phyloP scores from a whole-genome alignment of 2,888 invertebrate genomes.

The Agonum fuliginosum region DNA sequence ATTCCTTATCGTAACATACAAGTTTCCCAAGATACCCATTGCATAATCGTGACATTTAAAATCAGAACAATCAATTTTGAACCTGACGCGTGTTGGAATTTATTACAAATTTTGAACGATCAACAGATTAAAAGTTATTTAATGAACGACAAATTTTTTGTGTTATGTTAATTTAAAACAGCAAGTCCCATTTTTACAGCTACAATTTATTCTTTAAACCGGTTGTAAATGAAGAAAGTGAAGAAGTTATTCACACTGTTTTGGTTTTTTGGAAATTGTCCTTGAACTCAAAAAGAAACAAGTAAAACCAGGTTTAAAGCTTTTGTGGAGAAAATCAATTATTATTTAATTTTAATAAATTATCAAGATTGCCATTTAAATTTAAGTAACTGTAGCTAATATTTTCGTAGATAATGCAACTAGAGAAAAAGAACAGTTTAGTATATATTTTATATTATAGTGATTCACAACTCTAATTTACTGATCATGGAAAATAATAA shows the following conservation, averaged over 20 bases:
- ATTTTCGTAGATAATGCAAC: too few species aligned
- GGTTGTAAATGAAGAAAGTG: constrained; percentile 20
- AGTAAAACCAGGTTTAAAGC: constrained; percentile 8
- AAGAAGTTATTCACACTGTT: constrained; percentile 16
- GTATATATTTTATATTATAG: too few species aligned
- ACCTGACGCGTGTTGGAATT: too few species aligned
- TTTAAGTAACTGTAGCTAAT: too few species aligned
- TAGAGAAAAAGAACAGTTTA: too few species aligned
- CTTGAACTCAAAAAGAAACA: constrained; percentile 22
- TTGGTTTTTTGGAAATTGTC: background rate
- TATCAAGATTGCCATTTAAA: too few species aligned
- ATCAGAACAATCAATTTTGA: constrained; percentile 5
- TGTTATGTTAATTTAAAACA: background rate
- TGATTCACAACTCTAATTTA: too few species aligned
- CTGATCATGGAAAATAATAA: too few species aligned
- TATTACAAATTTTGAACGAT: too few species aligned
- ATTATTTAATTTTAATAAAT: too few species aligned
- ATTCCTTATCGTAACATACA: constrained; percentile 1
- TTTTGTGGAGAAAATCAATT: background rate
- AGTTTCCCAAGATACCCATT: constrained; percentile 1
- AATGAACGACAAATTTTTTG: background rate
- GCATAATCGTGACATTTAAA: constrained; percentile 34
- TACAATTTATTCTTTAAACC: constrained; percentile 31
- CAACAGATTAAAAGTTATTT: too few species aligned
- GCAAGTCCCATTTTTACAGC: constrained; percentile 12